These are phyloP conservation scores for Penaeus chinensis DNA, from an alignment of 1,140 invertebrate genomes.

Conservation along the genomic window DNA sequence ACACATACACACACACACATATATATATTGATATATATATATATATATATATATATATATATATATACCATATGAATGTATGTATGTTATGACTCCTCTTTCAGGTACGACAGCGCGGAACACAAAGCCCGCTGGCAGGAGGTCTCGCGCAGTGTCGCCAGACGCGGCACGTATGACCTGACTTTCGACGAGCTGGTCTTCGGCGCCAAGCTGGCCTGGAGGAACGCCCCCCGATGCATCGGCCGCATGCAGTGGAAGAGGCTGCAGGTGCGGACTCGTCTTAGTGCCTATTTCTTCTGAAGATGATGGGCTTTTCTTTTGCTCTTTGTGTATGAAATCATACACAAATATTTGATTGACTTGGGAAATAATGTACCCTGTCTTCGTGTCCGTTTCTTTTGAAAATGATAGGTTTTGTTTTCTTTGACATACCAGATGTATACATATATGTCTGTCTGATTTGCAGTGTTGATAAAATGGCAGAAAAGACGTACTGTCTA, in stretches of 20 bases:
- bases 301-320: too few relatives aligned
- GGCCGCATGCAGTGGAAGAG: conserved; percentile 96
- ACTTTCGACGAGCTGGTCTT: conserved; percentile 92
- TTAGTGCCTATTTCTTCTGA: too few relatives aligned
- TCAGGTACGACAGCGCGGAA: conserved; percentile 29
- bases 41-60: not conserved
- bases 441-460: too few relatives aligned
- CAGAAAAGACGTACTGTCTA: too few relatives aligned
- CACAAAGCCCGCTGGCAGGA: conserved; percentile 72
- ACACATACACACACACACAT: not conserved
- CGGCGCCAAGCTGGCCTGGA: conserved; percentile 94
- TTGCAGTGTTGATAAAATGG: too few relatives aligned
- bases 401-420: too few relatives aligned
- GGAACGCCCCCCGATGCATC: conserved; percentile 92
- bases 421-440: too few relatives aligned
- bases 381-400: too few relatives aligned
- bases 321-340: too few relatives aligned
- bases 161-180: conserved; percentile 82
- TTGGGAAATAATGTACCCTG: too few relatives aligned
- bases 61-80: too few relatives aligned
- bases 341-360: too few relatives aligned
- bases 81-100: conserved; percentile 54
- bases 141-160: conserved; percentile 76
- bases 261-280: conserved; percentile 78
- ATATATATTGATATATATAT: not conserved